These are phyloP conservation scores for Caretta caretta DNA, from an alignment of 2,113 vertebrate genomes.

Conservation along the genomic window DNA sequence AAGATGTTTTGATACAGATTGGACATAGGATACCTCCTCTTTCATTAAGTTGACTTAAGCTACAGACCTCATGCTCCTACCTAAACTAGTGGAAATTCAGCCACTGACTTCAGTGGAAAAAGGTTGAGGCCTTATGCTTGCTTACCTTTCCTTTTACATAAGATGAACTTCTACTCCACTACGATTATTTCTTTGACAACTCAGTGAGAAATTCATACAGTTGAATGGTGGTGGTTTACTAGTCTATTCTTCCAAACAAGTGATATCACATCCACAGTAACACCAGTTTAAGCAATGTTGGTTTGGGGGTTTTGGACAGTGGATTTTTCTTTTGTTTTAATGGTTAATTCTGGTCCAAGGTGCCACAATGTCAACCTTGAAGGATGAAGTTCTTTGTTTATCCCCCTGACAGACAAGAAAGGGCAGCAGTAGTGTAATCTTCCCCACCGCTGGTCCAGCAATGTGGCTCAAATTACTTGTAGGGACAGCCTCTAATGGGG, in stretches of 20 bases:
- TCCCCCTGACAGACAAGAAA: neutral
- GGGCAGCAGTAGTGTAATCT: neutral
- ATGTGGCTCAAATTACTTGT: neutral
- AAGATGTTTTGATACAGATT: neutral
- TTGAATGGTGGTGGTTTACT: neutral
- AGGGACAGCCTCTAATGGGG: neutral
- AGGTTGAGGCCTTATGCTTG: neutral
- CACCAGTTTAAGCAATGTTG: neutral
- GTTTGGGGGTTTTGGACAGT: neutral
- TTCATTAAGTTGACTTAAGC: constrained; percentile 20
- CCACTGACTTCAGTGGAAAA: neutral
- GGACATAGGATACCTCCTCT: neutral
- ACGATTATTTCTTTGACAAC: neutral
- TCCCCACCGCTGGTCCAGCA: fast-evolving
- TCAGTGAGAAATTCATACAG: neutral
- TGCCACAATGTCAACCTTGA: neutral
- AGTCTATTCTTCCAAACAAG: neutral
- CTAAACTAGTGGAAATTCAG: neutral
- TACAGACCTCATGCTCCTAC: neutral
- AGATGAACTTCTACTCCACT: fast-evolving
- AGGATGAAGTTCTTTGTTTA: neutral
- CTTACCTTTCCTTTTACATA: neutral
- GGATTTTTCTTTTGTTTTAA: neutral
- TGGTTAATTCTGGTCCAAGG: neutral
- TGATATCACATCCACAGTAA: fast-evolving